Percentiles rank a stretch among this genome's conserved stretches.
Evolutionary conservation across 2,888 invertebrate genomes (phyloP).

Genomic region (Drosophila setosimentum): DNA sequence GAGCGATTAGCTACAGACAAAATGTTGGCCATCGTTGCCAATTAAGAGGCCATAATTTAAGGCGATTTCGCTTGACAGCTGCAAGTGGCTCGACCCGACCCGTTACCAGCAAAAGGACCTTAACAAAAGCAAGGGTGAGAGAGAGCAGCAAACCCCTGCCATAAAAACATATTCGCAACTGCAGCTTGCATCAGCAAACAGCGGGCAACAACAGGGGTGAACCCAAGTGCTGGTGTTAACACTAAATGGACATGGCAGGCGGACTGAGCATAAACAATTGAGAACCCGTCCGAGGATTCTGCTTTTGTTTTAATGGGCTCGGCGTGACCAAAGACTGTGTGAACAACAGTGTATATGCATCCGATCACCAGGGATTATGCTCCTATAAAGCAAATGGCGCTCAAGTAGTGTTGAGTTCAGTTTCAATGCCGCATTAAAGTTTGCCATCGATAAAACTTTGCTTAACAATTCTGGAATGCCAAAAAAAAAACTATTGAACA

Average conservation of each 20-base stretch:
- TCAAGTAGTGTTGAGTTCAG: conserved; percentile 22
- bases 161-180: conserved; percentile 14
- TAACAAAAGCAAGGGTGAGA: conserved; percentile 33
- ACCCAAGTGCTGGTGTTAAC: conserved; percentile 68
- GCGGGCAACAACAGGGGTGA: conserved; percentile 49
- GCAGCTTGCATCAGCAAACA: conserved; percentile 28
- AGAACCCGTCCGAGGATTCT: conserved; percentile 22
- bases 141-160: conserved; percentile 46
- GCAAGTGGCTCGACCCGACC: conserved; percentile 63
- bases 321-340: conserved; percentile 71
- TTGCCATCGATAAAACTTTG: conserved; percentile 75
- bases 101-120: conserved; percentile 46
- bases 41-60: conserved; percentile 77
- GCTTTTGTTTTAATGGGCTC: conserved; percentile 53
- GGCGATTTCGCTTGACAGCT: conserved; percentile 74
- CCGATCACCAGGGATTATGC: conserved; percentile 40
- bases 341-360: conserved; percentile 38
- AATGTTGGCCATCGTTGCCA: conserved; percentile 50
- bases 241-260: conserved; percentile 71
- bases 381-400: conserved; percentile 31
- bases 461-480: conserved; percentile 44
- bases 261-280: conserved; percentile 64
- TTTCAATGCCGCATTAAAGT: conserved; percentile 61
- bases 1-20: conserved; percentile 49
- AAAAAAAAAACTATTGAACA: conserved; percentile 38